A percentile compares a stretch with the other conserved stretches of the same genome.
Evolutionary conservation across 1,140 invertebrate species (phyloP).

Genomic region (Heliothis subflexa): DNA sequence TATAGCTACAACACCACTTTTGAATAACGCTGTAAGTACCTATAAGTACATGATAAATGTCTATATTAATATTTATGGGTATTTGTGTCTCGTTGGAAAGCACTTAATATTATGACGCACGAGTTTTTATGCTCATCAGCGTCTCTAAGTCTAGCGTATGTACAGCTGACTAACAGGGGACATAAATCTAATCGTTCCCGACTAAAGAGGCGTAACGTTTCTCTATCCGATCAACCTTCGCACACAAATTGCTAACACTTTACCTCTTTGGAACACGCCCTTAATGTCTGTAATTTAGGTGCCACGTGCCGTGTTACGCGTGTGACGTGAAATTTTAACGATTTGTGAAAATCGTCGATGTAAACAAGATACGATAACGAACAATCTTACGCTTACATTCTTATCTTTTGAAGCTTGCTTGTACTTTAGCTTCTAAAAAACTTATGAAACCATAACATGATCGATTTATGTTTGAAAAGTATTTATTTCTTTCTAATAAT

Average conservation of each 20-base stretch:
- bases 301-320: conserved; percentile 8
- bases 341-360: conserved; percentile 24
- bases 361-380: background rate
- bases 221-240: background rate
- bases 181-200: background rate
- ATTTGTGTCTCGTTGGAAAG: background rate
- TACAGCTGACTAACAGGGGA: background rate
- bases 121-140: background rate
- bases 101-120: background rate
- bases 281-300: conserved; percentile 30
- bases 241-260: background rate
- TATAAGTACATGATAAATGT: background rate
- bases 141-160: background rate
- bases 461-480: too few species aligned
- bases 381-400: conserved; percentile 13
- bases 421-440: background rate
- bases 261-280: conserved; percentile 18
- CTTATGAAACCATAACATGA: background rate
- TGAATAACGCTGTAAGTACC: background rate
- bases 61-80: background rate
- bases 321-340: conserved; percentile 39
- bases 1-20: background rate
- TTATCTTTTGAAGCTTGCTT: conserved; percentile 6
- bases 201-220: too few species aligned
- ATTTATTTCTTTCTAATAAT: too few species aligned